phyloP scores from a whole-genome alignment of 2,797 vertebrate species.

The Platyrinchus mystaceus region DNA sequence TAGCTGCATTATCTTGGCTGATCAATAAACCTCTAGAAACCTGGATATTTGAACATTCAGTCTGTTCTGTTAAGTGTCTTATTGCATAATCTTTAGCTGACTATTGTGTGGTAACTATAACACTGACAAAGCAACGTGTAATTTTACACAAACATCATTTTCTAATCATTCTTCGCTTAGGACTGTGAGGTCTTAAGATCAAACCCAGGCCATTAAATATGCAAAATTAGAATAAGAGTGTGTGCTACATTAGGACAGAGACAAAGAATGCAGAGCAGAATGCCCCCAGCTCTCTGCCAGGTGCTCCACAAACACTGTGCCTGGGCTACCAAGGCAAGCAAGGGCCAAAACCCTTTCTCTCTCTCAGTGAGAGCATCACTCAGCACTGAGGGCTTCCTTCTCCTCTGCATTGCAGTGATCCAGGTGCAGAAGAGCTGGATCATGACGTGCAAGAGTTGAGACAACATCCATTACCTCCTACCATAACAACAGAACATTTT shows the following conservation, averaged over 20 bases:
- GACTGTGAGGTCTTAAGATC: not conserved
- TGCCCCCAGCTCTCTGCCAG: not conserved
- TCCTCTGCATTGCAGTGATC: not conserved
- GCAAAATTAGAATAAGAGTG: not conserved
- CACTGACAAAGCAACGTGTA: not conserved
- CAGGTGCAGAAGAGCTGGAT: not conserved
- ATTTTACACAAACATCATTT: not conserved
- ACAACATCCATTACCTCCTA: not conserved
- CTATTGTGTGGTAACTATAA: not conserved
- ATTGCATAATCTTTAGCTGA: not conserved
- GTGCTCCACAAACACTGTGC: fast-evolving
- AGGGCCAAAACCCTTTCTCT: not conserved
- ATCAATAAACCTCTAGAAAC: not conserved
- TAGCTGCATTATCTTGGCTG: not conserved
- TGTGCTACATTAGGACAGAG: fast-evolving
- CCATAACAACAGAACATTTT: not conserved
- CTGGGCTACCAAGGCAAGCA: not conserved
- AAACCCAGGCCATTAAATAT: not conserved
- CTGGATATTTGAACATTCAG: not conserved
- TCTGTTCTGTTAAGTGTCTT: not conserved
- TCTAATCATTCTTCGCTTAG: not conserved
- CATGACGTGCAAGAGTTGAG: fast-evolving
- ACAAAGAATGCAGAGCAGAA: not conserved
- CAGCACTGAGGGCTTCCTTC: not conserved
- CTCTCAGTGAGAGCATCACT: not conserved